These are phyloP conservation scores for Brachionus manjavacas DNA, from an alignment of 1,140 invertebrate genomes.

Conservation along the genomic window DNA sequence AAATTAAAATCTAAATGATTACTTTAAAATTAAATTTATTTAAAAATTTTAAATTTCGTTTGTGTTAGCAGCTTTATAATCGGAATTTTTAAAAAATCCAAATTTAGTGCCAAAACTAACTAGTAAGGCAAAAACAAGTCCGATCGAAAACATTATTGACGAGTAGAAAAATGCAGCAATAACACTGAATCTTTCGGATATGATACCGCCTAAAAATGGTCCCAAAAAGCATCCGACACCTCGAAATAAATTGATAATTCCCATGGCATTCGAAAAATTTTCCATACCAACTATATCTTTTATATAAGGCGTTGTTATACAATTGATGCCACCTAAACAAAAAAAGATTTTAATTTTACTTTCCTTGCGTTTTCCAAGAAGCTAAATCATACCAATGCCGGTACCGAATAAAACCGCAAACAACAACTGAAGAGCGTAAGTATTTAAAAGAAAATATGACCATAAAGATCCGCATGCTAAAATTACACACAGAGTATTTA, in stretches of 20 bases:
- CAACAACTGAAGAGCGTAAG: background rate
- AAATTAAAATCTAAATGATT: too few species aligned
- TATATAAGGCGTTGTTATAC: constrained; percentile 7
- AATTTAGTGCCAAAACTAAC: background rate
- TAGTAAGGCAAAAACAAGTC: background rate
- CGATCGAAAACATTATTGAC: background rate
- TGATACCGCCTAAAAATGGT: constrained; percentile 14
- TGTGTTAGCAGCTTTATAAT: background rate
- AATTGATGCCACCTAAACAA: constrained; percentile 26
- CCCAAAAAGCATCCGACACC: constrained; percentile 33
- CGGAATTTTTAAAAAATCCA: background rate
- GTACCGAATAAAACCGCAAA: background rate
- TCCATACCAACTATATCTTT: constrained; percentile 34
- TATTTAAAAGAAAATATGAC: background rate
- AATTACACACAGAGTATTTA: background rate
- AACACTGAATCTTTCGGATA: background rate
- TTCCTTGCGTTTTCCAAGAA: too few species aligned
- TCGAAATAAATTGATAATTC: constrained; percentile 39
- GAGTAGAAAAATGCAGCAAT: constrained; percentile 16
- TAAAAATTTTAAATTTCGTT: background rate
- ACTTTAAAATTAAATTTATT: background rate
- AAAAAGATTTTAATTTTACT: background rate
- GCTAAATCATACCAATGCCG: background rate
- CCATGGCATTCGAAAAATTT: constrained; percentile 40
- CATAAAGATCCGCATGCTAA: background rate